These are phyloP conservation scores for Mus spretus DNA, from an alignment of 2,797 vertebrate genomes.

Conservation along the genomic window DNA sequence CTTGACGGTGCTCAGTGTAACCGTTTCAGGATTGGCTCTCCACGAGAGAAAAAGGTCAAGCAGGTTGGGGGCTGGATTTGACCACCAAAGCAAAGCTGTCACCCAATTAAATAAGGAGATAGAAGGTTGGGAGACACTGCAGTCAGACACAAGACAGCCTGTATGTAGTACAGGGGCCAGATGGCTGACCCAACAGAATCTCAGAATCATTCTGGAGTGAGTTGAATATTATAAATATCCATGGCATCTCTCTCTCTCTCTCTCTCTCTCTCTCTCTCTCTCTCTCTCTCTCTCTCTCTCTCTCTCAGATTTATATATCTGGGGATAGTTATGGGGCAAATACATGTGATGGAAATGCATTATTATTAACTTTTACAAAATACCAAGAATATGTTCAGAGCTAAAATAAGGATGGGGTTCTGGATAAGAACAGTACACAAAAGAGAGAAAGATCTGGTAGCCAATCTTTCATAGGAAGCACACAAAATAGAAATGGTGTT, in stretches of 20 bases:
- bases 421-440: slow-evolving; percentile 27
- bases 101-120: not conserved
- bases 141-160: slow-evolving; percentile 55
- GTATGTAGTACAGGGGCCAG: slow-evolving; percentile 7
- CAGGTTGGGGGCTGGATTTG: slow-evolving; percentile 20
- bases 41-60: not conserved
- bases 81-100: slow-evolving; percentile 65
- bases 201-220: slow-evolving; percentile 70
- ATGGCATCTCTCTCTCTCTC: not conserved
- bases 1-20: not conserved
- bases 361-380: slow-evolving; percentile 62
- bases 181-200: slow-evolving; percentile 78
- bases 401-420: slow-evolving; percentile 58
- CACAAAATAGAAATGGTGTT: not conserved
- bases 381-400: slow-evolving; percentile 44
- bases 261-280: not conserved
- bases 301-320: not conserved
- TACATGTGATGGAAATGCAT: slow-evolving; percentile 48
- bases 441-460: slow-evolving; percentile 40
- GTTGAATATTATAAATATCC: slow-evolving; percentile 71
- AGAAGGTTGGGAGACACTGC: slow-evolving; percentile 45
- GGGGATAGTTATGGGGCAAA: not conserved
- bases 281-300: not conserved
- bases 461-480: not conserved
- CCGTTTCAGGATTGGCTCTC: slow-evolving; percentile 29